These are phyloP conservation scores for Leptarthrus brevirostris DNA, from an alignment of 2,888 invertebrate species.

Conservation along the genomic window DNA sequence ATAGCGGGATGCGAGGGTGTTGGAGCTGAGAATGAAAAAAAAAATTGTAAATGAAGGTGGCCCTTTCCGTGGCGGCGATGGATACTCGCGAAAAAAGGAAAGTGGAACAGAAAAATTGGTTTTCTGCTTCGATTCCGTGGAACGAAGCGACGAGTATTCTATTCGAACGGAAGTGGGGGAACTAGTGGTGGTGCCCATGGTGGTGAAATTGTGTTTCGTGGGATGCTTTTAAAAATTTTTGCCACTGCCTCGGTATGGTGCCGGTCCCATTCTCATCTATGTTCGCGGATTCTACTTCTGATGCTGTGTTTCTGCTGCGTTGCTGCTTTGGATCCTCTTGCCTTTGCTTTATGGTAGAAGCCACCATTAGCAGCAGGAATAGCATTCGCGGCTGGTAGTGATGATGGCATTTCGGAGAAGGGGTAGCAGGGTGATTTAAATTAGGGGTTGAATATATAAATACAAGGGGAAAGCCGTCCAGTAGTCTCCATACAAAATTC, in stretches of 20 bases:
- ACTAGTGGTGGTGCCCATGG: slow-evolving; percentile 3
- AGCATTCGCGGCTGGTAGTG: slow-evolving; percentile 32
- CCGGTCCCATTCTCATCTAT: slow-evolving; percentile 38
- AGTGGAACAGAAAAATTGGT: slow-evolving; percentile 50
- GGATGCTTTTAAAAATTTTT: slow-evolving; percentile 47
- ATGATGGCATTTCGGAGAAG: slow-evolving; percentile 8
- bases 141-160: slow-evolving; percentile 11
- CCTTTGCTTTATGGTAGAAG: slow-evolving; percentile 33
- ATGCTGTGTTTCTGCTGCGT: slow-evolving; percentile 43
- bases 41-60: slow-evolving; percentile 15
- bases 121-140: slow-evolving; percentile 47
- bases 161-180: not conserved
- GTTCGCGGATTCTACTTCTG: slow-evolving; percentile 36
- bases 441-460: slow-evolving; percentile 48
- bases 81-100: slow-evolving; percentile 48
- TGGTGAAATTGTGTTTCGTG: slow-evolving; percentile 47
- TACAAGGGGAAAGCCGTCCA: slow-evolving; percentile 44
- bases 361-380: slow-evolving; percentile 31
- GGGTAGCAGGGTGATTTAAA: slow-evolving; percentile 42
- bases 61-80: slow-evolving; percentile 11
- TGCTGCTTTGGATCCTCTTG: slow-evolving; percentile 46
- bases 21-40: not conserved
- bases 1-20: not conserved
- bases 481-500: slow-evolving; percentile 48
- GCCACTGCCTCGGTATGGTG: slow-evolving; percentile 42